These are phyloP conservation scores for Pelvicachromis taeniatus DNA, from an alignment of 2,113 vertebrate genomes.

Conservation along the genomic window DNA sequence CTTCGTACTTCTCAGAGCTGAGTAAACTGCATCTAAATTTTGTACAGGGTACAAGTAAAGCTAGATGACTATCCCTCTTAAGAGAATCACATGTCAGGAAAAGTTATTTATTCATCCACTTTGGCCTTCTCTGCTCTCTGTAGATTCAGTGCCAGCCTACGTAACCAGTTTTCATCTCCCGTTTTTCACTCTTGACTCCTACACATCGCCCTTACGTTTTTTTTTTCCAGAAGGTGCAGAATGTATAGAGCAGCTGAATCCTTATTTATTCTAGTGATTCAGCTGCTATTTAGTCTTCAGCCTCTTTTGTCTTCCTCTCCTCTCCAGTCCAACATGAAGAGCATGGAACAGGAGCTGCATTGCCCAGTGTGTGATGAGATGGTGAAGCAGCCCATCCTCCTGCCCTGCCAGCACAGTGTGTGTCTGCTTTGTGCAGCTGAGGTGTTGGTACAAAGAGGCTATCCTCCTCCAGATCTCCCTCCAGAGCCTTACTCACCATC, in stretches of 20 bases:
- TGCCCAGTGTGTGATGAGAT: slow-evolving; percentile 94
- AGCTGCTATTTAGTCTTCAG: neutral
- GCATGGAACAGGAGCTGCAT: slow-evolving; percentile 83
- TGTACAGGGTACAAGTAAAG: neutral
- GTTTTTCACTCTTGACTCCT: neutral
- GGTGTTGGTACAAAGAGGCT: slow-evolving; percentile 88
- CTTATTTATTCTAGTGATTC: slow-evolving; percentile 23
- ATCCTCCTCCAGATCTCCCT: slow-evolving; percentile 81
- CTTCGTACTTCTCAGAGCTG: neutral
- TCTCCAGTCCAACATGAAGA: slow-evolving; percentile 90
- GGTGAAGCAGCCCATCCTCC: slow-evolving; percentile 91
- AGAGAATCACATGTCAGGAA: neutral
- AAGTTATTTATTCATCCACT: neutral
- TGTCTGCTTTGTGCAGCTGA: slow-evolving; percentile 92
- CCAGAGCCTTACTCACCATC: slow-evolving; percentile 89
- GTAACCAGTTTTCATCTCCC: neutral
- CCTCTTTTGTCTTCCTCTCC: neutral
- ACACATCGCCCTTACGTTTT: neutral
- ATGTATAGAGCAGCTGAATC: neutral
- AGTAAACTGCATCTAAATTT: neutral
- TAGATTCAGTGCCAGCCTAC: neutral
- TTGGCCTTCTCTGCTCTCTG: neutral
- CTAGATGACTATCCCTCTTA: neutral
- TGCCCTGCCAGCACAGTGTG: slow-evolving; percentile 91
- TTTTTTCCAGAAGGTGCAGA: neutral